Evolutionary conservation across 2,797 vertebrate species (phyloP).

Genomic region (Sebastes jordani): DNA sequence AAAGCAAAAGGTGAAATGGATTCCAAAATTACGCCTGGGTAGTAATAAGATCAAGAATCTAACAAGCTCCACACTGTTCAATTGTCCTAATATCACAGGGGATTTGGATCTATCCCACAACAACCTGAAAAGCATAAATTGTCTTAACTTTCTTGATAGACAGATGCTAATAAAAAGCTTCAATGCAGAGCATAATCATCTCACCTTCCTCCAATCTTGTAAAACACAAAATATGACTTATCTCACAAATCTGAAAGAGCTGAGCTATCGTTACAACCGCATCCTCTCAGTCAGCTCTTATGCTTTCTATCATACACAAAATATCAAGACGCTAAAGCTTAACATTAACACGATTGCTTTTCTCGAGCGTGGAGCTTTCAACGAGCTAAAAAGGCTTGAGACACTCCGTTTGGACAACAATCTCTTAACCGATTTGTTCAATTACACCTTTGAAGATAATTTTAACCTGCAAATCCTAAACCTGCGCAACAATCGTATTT

Average conservation of each 20-base stretch:
- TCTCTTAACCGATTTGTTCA: conserved; percentile 83
- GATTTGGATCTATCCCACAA: conserved; percentile 75
- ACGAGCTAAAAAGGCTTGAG: conserved; percentile 70
- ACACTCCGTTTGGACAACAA: conserved; percentile 87
- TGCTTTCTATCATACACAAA: conserved; percentile 75
- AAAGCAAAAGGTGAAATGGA: not conserved
- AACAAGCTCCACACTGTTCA: conserved; percentile 5
- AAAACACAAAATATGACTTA: accelerated
- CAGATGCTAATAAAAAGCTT: conserved; percentile 53
- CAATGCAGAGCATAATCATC: conserved; percentile 73
- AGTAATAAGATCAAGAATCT: conserved; percentile 60
- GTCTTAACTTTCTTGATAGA: conserved; percentile 70
- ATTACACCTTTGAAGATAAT: conserved; percentile 77
- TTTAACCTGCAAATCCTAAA: conserved; percentile 79
- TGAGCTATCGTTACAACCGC: conserved; percentile 82
- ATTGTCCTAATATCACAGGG: conserved; percentile 70
- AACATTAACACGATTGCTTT: conserved; percentile 86
- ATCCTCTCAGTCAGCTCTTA: conserved; percentile 60
- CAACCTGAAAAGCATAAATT: conserved; percentile 29
- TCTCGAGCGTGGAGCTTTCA: conserved; percentile 72
- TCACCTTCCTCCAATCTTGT: conserved; percentile 55
- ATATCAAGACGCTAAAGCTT: conserved; percentile 74
- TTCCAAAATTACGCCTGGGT: conserved; percentile 48
- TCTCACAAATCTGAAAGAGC: conserved; percentile 46
- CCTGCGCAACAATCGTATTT: conserved; percentile 86